A percentile compares a stretch with the other conserved stretches of the same genome.
These are phyloP conservation scores for Caenorhabditis sp. DNA, from an alignment of 2,888 invertebrate genomes.

Conservation along the genomic window DNA sequence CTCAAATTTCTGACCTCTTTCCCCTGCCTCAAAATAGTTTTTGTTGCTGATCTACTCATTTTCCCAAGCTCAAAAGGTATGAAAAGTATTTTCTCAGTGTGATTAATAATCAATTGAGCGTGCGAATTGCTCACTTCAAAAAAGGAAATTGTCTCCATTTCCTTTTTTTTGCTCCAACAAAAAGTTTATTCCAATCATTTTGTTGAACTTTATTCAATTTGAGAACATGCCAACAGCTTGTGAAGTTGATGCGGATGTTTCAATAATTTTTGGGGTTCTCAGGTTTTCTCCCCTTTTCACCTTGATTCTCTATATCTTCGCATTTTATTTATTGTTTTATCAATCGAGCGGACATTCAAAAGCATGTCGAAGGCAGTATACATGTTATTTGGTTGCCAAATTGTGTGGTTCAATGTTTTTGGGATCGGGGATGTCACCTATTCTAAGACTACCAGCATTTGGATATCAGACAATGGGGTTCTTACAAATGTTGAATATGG, in stretches of 20 bases:
- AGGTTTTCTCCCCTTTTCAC: constrained; percentile 11
- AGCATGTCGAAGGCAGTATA: constrained; percentile 16
- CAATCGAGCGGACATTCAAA: constrained; percentile 28
- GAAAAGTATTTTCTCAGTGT: too few species aligned
- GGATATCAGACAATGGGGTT: constrained; percentile 27
- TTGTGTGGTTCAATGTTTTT: neutral
- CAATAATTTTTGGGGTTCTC: constrained; percentile 7
- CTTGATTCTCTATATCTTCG: constrained; percentile 16
- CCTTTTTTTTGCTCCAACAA: neutral
- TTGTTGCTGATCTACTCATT: too few species aligned
- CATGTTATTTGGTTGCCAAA: constrained; percentile 15
- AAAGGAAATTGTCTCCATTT: neutral
- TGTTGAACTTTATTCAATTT: neutral
- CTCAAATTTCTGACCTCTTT: too few species aligned
- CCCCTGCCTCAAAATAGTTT: too few species aligned
- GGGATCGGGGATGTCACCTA: constrained; percentile 20
- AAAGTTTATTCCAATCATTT: neutral
- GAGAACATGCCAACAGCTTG: neutral
- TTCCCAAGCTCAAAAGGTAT: too few species aligned
- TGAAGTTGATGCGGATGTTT: neutral
- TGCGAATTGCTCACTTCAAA: too few species aligned
- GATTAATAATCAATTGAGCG: too few species aligned
- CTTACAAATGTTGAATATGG: constrained; percentile 13
- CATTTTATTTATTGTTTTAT: constrained; percentile 13
- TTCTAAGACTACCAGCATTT: constrained; percentile 15